A percentile compares a stretch with the other conserved stretches of the same genome.
These are phyloP conservation scores for Oreochromis mossambicus DNA, from an alignment of 2,797 vertebrate species.

Conservation along the genomic window DNA sequence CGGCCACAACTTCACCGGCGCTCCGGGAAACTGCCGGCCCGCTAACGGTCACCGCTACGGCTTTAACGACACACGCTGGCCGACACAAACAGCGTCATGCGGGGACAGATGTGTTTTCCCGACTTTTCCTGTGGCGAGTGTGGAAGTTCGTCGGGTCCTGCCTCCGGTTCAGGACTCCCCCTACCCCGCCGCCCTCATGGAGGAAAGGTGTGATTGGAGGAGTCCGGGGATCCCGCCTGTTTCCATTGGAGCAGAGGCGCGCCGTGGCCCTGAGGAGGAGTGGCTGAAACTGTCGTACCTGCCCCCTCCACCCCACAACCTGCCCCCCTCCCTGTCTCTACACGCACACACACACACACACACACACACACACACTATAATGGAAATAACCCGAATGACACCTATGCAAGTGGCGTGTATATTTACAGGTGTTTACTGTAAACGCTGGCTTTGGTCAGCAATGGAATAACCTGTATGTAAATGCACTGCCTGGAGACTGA, in stretches of 20 bases:
- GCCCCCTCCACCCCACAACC: not conserved
- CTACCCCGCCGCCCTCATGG: not conserved
- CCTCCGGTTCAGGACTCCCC: conserved; percentile 39
- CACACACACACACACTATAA: not conserved
- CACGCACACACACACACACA: not conserved
- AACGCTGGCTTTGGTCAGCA: not conserved
- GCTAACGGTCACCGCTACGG: not conserved
- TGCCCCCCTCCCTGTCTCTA: not conserved
- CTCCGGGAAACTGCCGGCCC: not conserved
- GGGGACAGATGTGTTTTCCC: conserved; percentile 20
- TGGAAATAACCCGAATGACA: not conserved
- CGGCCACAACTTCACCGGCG: conserved; percentile 4
- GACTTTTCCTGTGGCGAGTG: conserved; percentile 50
- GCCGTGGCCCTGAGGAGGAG: conserved; percentile 54
- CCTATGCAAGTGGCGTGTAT: not conserved
- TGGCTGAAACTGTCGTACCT: conserved; percentile 31
- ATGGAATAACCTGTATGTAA: not conserved
- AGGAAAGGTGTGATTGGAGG: conserved; percentile 65
- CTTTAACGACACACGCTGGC: not conserved
- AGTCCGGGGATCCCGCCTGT: conserved; percentile 73
- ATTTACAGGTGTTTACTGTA: not conserved
- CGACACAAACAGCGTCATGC: not conserved
- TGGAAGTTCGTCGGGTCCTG: conserved; percentile 60
- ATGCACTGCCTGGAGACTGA: not conserved
- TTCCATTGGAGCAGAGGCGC: conserved; percentile 73